These are phyloP conservation scores for Peromyscus attwateri DNA, from an alignment of 2,797 vertebrate genomes.

Conservation along the genomic window DNA sequence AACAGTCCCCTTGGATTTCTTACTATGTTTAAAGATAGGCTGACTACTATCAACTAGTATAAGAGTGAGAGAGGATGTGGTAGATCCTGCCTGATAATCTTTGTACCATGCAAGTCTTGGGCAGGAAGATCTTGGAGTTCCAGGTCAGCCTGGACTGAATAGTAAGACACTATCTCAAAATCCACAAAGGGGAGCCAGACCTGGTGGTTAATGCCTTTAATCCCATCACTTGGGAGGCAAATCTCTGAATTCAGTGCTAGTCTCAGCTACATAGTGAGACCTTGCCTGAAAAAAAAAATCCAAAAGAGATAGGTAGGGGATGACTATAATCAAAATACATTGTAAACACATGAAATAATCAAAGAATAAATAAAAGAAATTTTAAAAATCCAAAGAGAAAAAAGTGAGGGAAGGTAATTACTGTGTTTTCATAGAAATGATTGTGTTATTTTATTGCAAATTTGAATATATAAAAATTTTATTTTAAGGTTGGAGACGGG, in stretches of 20 bases:
- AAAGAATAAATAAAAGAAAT: not conserved
- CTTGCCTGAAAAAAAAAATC: not conserved
- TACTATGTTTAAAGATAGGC: conserved; percentile 30
- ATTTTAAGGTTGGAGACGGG: conserved; percentile 92
- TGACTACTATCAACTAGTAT: conserved; percentile 5
- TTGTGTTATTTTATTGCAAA: conserved; percentile 31
- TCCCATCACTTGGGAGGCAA: not conserved
- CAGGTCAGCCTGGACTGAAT: not conserved
- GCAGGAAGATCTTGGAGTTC: not conserved
- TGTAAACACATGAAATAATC: not conserved
- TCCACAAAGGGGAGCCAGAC: not conserved
- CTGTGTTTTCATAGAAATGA: conserved; percentile 52
- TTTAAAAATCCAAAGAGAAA: not conserved
- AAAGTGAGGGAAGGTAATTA: not conserved
- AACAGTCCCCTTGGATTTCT: not conserved
- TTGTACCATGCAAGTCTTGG: not conserved
- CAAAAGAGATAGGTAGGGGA: not conserved
- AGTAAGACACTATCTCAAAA: not conserved
- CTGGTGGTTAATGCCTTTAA: not conserved
- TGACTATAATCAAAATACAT: not conserved
- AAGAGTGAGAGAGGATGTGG: not conserved
- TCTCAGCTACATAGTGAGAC: not conserved
- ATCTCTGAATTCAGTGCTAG: not conserved
- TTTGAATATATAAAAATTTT: conserved; percentile 57
- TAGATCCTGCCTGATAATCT: not conserved